These are phyloP conservation scores for Scelioninae gen. 1 DNA, from an alignment of 2,888 invertebrate genomes.

Conservation along the genomic window DNA sequence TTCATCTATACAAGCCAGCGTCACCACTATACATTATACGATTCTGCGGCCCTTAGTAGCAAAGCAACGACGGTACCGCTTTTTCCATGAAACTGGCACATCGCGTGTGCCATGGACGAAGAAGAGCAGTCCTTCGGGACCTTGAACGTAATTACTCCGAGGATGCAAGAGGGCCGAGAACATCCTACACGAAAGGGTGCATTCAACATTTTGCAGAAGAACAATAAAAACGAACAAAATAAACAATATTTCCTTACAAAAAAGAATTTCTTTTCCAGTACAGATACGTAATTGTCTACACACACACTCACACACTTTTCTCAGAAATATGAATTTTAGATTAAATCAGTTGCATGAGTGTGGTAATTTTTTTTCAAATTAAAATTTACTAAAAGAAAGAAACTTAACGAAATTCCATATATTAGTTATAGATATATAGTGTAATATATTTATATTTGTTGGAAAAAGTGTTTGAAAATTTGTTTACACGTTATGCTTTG, in stretches of 20 bases:
- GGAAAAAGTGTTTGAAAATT: too few species aligned
- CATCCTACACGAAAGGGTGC: conserved; percentile 70
- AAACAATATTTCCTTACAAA: conserved; percentile 59
- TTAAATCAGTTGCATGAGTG: conserved; percentile 54
- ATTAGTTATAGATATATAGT: too few species aligned
- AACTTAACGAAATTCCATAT: neutral
- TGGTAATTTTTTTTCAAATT: conserved; percentile 29
- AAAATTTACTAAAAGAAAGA: conserved; percentile 10
- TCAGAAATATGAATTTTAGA: conserved; percentile 61
- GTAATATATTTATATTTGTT: too few species aligned
- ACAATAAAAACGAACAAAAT: conserved; percentile 65
- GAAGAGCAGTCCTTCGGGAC: conserved; percentile 73
- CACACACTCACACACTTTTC: conserved; percentile 55
- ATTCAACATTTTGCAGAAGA: conserved; percentile 67
- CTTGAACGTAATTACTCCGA: conserved; percentile 72
- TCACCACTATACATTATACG: conserved; percentile 70
- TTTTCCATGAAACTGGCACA: conserved; percentile 76
- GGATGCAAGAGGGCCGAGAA: conserved; percentile 69
- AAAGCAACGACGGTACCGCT: conserved; percentile 70
- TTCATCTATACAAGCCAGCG: conserved; percentile 74
- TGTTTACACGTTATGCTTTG: too few species aligned
- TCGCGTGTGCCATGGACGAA: conserved; percentile 76
- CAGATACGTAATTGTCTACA: conserved; percentile 53
- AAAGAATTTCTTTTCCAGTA: conserved; percentile 47
- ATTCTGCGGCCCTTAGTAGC: conserved; percentile 71